Percentiles rank a stretch among this genome's conserved stretches.
phyloP scores from a whole-genome alignment of 2,888 invertebrate genomes.

The Drosophila barbarae region DNA sequence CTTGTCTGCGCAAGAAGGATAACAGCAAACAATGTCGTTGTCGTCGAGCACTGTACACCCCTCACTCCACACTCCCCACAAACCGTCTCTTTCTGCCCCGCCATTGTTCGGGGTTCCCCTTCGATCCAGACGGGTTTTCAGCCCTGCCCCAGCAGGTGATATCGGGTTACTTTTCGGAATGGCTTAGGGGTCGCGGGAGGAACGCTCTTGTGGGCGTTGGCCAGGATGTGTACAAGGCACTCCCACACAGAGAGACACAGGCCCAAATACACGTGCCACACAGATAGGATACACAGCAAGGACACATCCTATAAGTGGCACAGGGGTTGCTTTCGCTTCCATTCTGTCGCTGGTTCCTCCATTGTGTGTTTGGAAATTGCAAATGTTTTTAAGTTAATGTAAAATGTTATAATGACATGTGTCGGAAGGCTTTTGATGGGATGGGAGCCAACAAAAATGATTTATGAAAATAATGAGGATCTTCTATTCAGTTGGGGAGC shows the following conservation, averaged over 20 bases:
- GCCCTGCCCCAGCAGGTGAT: slow-evolving; percentile 64
- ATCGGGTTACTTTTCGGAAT: slow-evolving; percentile 49
- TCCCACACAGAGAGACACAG: slow-evolving; percentile 25
- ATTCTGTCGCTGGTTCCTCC: slow-evolving; percentile 33
- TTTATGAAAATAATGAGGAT: slow-evolving; percentile 10
- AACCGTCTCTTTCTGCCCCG: slow-evolving; percentile 40
- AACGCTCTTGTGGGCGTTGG: slow-evolving; percentile 47
- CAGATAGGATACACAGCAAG: slow-evolving; percentile 13
- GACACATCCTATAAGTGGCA: slow-evolving; percentile 38
- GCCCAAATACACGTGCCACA: slow-evolving; percentile 21
- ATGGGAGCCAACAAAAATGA: slow-evolving; percentile 1
- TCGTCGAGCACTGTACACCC: slow-evolving; percentile 34
- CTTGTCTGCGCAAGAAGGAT: slow-evolving; percentile 67
- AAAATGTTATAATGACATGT: slow-evolving; percentile 70
- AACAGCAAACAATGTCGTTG: slow-evolving; percentile 60
- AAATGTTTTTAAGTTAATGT: slow-evolving; percentile 74
- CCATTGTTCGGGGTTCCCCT: slow-evolving; percentile 40
- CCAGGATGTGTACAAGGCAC: slow-evolving; percentile 35
- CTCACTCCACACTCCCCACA: slow-evolving; percentile 19
- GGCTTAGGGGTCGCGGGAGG: slow-evolving; percentile 44
- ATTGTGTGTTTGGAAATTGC: slow-evolving; percentile 64
- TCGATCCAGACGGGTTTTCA: slow-evolving; percentile 41
- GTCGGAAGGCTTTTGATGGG: slow-evolving; percentile 51
- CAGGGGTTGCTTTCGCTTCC: slow-evolving; percentile 40
- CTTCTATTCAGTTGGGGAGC: slow-evolving; percentile 3